phyloP scores from a whole-genome alignment of 2,888 invertebrate genomes.

The Tinea semifulvella region DNA sequence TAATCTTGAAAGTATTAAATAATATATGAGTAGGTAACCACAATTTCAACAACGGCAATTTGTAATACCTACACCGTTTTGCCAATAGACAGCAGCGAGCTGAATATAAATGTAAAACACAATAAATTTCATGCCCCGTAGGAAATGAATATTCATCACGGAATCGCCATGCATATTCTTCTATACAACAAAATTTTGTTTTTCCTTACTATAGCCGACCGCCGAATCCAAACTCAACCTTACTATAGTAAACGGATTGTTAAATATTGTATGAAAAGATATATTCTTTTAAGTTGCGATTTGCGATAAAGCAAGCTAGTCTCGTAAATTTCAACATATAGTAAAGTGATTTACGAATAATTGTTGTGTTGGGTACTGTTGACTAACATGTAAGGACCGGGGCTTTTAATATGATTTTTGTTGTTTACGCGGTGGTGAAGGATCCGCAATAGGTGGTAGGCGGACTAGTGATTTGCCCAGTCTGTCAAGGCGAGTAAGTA shows the following conservation, averaged over 20 bases:
- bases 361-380: constrained; percentile 67
- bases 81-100: no score
- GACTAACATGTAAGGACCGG: no score
- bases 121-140: constrained; percentile 68
- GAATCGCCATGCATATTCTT: constrained; percentile 68
- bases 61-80: no score
- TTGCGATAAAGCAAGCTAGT: constrained; percentile 41
- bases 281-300: constrained; percentile 37
- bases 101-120: constrained; percentile 68
- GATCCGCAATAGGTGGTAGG: no score
- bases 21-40: no score
- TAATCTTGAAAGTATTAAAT: no score
- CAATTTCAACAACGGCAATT: no score
- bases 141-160: constrained; percentile 69
- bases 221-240: constrained; percentile 41
- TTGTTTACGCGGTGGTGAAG: no score
- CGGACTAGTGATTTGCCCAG: no score
- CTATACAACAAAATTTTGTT: constrained; percentile 54
- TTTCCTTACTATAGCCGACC: constrained; percentile 36
- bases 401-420: no score
- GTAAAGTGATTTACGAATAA: constrained; percentile 69
- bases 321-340: constrained; percentile 68
- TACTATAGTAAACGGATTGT: constrained; percentile 35
- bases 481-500: no score
- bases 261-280: constrained; percentile 36